These are phyloP conservation scores for Proisotoma minuta DNA, from an alignment of 2,888 invertebrate species.

Conservation along the genomic window DNA sequence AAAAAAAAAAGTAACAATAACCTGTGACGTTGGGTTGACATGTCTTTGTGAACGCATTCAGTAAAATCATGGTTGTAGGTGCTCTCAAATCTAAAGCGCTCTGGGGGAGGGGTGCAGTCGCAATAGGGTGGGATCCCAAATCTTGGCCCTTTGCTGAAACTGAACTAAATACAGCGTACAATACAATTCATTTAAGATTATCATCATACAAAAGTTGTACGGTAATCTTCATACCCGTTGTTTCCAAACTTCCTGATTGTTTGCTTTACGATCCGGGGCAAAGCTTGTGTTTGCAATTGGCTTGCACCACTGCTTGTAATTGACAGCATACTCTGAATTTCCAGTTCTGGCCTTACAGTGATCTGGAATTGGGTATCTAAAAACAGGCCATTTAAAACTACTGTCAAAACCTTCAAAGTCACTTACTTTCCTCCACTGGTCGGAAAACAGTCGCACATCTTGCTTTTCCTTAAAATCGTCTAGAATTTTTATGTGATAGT, in stretches of 20 bases:
- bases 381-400: no score
- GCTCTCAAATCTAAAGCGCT: slow-evolving; percentile 44
- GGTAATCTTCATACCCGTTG: slow-evolving; percentile 24
- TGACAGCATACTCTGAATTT: slow-evolving; percentile 40
- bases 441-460: no score
- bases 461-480: no score
- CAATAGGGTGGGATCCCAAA: slow-evolving; percentile 36
- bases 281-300: slow-evolving; percentile 19
- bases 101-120: slow-evolving; percentile 37
- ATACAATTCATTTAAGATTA: no score
- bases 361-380: slow-evolving; percentile 24
- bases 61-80: slow-evolving; percentile 43
- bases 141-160: slow-evolving; percentile 37
- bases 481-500: no score
- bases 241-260: slow-evolving; percentile 25
- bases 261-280: slow-evolving; percentile 12
- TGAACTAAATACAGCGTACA: slow-evolving; percentile 34
- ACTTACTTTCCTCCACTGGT: no score
- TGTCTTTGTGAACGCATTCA: slow-evolving; percentile 31
- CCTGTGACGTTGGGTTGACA: slow-evolving; percentile 24
- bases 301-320: slow-evolving; percentile 42
- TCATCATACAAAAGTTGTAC: no score
- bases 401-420: no score
- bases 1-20: no score
- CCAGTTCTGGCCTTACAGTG: slow-evolving; percentile 38